Evolutionary conservation across 2,113 vertebrate species (phyloP), one percentile per base, ranked within the genome.

Genomic region (Acrocephalus kingi): DNA sequence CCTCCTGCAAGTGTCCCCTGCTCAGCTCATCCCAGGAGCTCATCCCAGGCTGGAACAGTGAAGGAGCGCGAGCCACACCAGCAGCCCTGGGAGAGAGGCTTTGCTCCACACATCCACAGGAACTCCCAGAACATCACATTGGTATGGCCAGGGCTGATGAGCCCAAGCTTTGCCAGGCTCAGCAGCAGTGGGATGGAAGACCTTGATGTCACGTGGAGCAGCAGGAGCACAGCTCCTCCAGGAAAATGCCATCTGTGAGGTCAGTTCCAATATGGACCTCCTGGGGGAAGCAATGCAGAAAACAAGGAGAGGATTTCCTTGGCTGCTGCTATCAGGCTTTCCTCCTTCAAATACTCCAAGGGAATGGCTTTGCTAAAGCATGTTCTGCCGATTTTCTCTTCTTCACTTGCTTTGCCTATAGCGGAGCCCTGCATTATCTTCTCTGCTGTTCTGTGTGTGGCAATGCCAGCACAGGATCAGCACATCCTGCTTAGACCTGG

Each of bases 321-420:
- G 0, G 37, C 62, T 89, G 63, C 56, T 87, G 92, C 59, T 59
- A 23, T 14, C 72, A 85, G 52, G 28, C 39, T 90, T 87, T 81
- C 59, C 59, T 90, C 24, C 84, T 84, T 37, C 66, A 72, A 75
- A 39, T 31, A 41, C 28, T 91, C 43, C 7, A 18, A 77, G 33
- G 61, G 37, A 92, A 88, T 19, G 63, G 35, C 21, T 46, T 89
- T 84, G 68, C 56, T 91, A 63, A 80, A 78, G 66, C 1, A 0
- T 7, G 5, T 61, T 87, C 68, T 86, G 67, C 51, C 82, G 37
- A 59, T 90, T 80, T 82, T 13, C 87, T 85, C 7, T 55, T 87
- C 84, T 62, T 84, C 85, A 20, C 25, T 81, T 72, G 72, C 72
- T 73, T 84, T 86, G 68, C 82, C 90, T 63, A 71, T 45, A 94